Conservation (phyloP, 2,888 invertebrate genomes). For the Gastracanthus pulcherrimus region DNA sequence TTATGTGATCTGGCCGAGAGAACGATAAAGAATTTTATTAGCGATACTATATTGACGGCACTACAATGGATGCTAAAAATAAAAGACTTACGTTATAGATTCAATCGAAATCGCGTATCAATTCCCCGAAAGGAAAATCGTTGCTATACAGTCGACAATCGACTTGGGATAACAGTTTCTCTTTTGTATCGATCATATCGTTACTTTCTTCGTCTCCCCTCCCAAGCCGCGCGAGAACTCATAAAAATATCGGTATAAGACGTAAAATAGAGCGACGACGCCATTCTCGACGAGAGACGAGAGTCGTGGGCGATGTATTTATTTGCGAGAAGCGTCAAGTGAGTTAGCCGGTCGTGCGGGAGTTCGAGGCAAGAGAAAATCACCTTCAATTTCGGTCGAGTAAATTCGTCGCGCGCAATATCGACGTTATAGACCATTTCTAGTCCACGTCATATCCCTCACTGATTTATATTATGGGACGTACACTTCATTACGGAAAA, state of each 20-base stretch:
- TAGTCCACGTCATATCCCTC: not conserved
- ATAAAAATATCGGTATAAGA: not conserved
- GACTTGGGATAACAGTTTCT: too few species aligned
- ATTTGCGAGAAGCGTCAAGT: not conserved
- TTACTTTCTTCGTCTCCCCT: not conserved
- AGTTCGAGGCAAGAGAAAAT: not conserved
- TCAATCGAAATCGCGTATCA: too few species aligned
- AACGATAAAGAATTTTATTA: not conserved
- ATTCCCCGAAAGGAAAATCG: not conserved
- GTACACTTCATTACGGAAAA: not conserved
- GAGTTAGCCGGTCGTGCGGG: too few species aligned
- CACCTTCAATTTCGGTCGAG: not conserved
- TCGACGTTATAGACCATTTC: not conserved
- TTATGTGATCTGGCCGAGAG: not conserved
- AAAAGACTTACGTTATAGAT: too few species aligned
- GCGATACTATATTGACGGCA: too few species aligned
- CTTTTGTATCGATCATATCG: not conserved
- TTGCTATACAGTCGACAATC: too few species aligned
- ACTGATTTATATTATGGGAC: not conserved
- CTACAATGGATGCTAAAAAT: too few species aligned
- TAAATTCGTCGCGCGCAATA: slow-evolving; percentile 1
- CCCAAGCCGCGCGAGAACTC: not conserved
- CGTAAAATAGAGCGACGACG: not conserved
- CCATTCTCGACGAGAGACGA: too few species aligned
- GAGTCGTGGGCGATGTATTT: too few species aligned